These are phyloP conservation scores for Natrix natrix DNA, from an alignment of 2,797 vertebrate genomes.

Conservation along the genomic window DNA sequence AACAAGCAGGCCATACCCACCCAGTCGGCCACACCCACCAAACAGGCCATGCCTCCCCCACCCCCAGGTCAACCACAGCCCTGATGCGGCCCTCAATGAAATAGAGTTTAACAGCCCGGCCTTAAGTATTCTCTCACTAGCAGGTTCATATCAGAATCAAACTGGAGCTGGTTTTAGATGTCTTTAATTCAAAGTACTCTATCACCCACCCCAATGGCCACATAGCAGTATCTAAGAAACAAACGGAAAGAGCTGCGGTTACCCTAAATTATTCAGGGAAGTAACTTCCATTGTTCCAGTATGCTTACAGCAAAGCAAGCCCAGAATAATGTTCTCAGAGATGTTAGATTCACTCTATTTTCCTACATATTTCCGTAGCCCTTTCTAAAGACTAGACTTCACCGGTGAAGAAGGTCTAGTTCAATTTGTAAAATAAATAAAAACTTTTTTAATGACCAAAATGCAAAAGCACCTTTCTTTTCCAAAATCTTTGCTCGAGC, in stretches of 20 bases:
- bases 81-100: too few species aligned
- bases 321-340: background rate
- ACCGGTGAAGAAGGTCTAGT: background rate
- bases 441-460: background rate
- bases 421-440: background rate
- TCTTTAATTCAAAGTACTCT: background rate
- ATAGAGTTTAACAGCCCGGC: too few species aligned
- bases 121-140: background rate
- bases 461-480: background rate
- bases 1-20: too few species aligned
- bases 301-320: background rate
- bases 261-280: background rate
- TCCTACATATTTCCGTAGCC: background rate
- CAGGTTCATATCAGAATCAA: background rate
- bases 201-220: background rate
- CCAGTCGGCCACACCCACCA: too few species aligned
- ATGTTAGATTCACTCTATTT: background rate
- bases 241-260: background rate
- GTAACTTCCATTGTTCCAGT: background rate
- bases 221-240: background rate
- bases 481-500: slow-evolving; percentile 1
- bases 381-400: background rate
- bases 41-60: too few species aligned
- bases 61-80: too few species aligned
- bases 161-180: background rate